phyloP scores from a whole-genome alignment of 2,888 invertebrate species.

The Orthosia gracilis region DNA sequence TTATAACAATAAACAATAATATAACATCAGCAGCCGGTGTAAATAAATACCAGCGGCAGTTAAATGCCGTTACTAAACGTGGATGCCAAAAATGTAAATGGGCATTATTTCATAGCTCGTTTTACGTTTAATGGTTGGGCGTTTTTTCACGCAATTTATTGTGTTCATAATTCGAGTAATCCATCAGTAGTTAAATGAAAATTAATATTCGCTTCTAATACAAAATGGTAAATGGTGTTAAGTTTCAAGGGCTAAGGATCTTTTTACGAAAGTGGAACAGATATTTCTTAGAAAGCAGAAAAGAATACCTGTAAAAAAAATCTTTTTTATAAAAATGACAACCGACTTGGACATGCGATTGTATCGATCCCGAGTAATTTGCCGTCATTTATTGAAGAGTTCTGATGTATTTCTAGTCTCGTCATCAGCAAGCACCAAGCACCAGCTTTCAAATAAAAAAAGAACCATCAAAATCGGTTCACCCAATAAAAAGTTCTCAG shows the following conservation, averaged over 20 bases:
- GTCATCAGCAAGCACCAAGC: no score
- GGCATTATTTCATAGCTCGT: constrained; percentile 34
- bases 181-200: constrained; percentile 27
- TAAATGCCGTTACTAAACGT: constrained; percentile 24
- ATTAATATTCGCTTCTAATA: constrained; percentile 4
- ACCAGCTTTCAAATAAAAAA: no score
- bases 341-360: no score
- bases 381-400: no score
- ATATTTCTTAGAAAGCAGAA: constrained; percentile 5
- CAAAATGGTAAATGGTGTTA: background rate
- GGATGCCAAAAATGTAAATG: constrained; percentile 45
- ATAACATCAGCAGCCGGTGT: constrained; percentile 11
- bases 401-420: no score
- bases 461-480: no score
- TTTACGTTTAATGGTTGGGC: constrained; percentile 16
- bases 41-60: constrained; percentile 11
- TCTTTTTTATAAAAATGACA: no score
- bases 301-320: background rate
- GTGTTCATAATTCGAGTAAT: constrained; percentile 26
- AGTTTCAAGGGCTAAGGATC: background rate
- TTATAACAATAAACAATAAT: constrained; percentile 19
- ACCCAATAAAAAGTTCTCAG: no score
- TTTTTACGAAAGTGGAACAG: background rate
- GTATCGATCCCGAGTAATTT: no score
- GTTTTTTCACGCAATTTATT: constrained; percentile 47